Conservation (phyloP, 2,888 invertebrate species). For the Lithophane socia region DNA sequence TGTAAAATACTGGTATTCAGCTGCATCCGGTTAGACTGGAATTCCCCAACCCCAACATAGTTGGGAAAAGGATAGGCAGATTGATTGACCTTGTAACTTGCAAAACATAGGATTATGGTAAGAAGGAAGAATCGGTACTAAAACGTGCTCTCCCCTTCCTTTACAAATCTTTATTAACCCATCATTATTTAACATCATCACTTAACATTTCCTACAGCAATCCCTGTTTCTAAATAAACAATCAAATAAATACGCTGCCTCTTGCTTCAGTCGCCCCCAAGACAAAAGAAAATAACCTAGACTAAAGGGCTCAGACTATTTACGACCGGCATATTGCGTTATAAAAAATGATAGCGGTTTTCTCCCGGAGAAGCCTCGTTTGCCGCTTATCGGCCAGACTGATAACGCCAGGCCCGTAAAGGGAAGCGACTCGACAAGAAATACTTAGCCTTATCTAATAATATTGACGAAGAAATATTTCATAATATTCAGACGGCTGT, state of each 20-base stretch:
- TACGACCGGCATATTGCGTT: constrained; percentile 83
- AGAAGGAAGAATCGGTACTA: not conserved
- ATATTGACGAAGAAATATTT: constrained; percentile 79
- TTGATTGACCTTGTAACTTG: not conserved
- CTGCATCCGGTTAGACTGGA: no score
- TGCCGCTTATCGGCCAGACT: constrained; percentile 80
- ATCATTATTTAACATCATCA: constrained; percentile 27
- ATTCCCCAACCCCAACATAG: no score
- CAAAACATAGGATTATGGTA: not conserved
- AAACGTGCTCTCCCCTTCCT: not conserved
- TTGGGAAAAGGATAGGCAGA: no score
- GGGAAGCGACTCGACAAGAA: constrained; percentile 79
- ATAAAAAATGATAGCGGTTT: constrained; percentile 84
- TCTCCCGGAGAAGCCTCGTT: constrained; percentile 79
- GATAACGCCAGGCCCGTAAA: constrained; percentile 80
- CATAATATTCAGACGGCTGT: constrained; percentile 71
- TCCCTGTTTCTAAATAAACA: constrained; percentile 66
- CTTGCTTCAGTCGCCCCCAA: constrained; percentile 65
- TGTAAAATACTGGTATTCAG: no score
- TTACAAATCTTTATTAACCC: constrained; percentile 31
- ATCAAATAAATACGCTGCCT: constrained; percentile 68
- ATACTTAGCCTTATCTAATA: constrained; percentile 80
- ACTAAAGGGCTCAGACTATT: constrained; percentile 76
- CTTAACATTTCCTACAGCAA: constrained; percentile 31
- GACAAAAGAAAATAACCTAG: constrained; percentile 77